Evolutionary conservation across 1,140 invertebrate genomes (phyloP).

Genomic region (Drosophila subobscura): DNA sequence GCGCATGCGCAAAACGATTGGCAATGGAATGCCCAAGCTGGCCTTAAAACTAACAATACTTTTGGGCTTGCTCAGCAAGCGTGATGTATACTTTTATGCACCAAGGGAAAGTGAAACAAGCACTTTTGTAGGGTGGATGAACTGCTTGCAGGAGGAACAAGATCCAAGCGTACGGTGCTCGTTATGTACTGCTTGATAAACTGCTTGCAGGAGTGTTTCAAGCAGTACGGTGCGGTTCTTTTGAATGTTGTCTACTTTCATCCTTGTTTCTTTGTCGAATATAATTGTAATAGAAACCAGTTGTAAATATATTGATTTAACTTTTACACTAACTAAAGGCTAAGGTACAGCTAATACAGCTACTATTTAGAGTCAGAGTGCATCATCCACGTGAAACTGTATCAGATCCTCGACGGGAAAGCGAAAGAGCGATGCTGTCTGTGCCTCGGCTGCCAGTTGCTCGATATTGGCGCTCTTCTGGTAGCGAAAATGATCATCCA

Average conservation of each 20-base stretch:
- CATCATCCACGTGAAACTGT: constrained; percentile 80
- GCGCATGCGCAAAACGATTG: constrained; percentile 66
- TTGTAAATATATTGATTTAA: too few species aligned
- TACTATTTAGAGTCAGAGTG: constrained; percentile 50
- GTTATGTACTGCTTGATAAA: too few species aligned
- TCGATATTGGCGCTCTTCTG: constrained; percentile 64
- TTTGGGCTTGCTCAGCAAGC: constrained; percentile 13
- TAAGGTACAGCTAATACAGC: constrained; percentile 3
- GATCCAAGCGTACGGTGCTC: too few species aligned
- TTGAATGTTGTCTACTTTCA: too few species aligned
- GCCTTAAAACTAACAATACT: background rate
- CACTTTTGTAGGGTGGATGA: background rate
- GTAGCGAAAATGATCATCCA: constrained; percentile 56
- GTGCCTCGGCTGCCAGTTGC: constrained; percentile 74
- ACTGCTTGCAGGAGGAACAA: too few species aligned
- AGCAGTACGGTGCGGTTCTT: too few species aligned
- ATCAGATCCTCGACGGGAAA: constrained; percentile 81
- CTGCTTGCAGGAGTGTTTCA: too few species aligned
- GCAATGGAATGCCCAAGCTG: constrained; percentile 43
- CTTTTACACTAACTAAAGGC: too few species aligned
- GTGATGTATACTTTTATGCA: constrained; percentile 13
- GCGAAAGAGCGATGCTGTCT: constrained; percentile 75
- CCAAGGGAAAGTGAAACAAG: background rate
- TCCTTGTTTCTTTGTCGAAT: too few species aligned
- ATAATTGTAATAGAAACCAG: too few species aligned